Percentiles rank a stretch among this genome's conserved stretches.
Conservation (phyloP, 2,888 invertebrate genomes). For the Xanthia icteritia region DNA sequence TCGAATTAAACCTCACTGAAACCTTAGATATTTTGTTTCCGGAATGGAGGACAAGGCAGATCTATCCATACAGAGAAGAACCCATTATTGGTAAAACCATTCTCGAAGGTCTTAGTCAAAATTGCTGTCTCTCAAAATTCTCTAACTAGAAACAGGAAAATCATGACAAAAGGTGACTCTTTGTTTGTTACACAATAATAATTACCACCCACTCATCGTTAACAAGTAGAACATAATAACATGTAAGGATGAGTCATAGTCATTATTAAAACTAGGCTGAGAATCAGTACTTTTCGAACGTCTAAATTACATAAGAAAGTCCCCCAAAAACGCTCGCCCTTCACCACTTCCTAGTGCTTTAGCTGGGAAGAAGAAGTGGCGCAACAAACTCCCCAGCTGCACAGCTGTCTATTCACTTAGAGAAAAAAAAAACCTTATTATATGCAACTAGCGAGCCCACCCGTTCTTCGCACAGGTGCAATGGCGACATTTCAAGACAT, state of each 20-base stretch:
- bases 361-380: too few relatives aligned
- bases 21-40: background rate
- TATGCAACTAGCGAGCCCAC: too few relatives aligned
- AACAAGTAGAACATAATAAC: slow-evolving; percentile 17
- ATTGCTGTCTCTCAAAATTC: background rate
- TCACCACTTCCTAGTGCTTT: too few relatives aligned
- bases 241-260: background rate
- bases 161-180: background rate
- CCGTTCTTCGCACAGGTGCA: background rate
- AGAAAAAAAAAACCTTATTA: too few relatives aligned
- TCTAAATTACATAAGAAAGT: too few relatives aligned
- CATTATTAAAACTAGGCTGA: background rate
- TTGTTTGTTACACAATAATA: background rate
- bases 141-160: background rate
- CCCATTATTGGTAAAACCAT: background rate
- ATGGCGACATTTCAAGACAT: background rate
- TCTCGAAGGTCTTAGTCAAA: background rate
- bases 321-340: too few relatives aligned
- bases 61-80: background rate
- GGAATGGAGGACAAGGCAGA: background rate
- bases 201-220: background rate
- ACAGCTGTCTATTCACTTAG: too few relatives aligned
- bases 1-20: background rate
- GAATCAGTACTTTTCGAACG: too few relatives aligned
- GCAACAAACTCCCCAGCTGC: too few relatives aligned